Percentiles rank a stretch among this genome's conserved stretches.
These are phyloP conservation scores for Balaenoptera acutorostrata DNA, from an alignment of 2,113 vertebrate species.

Conservation along the genomic window DNA sequence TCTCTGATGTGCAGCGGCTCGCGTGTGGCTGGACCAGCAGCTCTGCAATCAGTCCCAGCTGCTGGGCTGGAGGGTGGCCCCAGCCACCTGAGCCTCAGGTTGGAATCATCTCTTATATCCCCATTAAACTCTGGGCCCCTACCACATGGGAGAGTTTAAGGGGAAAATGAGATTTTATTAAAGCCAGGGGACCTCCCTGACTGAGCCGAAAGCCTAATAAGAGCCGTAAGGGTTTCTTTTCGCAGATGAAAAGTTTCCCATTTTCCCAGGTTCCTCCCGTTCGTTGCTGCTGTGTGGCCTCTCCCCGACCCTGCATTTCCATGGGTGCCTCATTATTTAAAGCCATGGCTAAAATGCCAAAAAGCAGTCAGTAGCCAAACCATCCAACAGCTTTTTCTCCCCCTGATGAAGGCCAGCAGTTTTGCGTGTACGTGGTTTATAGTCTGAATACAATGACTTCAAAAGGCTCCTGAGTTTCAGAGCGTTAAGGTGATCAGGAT, in stretches of 20 bases:
- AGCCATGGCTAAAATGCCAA: conserved; percentile 47
- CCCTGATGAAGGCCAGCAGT: conserved; percentile 32
- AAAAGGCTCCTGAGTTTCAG: conserved; percentile 24
- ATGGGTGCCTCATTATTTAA: conserved; percentile 59
- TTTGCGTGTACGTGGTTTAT: conserved; percentile 35
- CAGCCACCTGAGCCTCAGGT: conserved; percentile 80
- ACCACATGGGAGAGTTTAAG: conserved; percentile 83
- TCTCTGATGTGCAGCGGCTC: conserved; percentile 45
- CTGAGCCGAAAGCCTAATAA: conserved; percentile 75
- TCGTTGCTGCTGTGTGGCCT: conserved; percentile 41
- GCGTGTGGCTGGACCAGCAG: not conserved
- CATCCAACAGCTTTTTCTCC: conserved; percentile 16
- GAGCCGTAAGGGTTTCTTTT: conserved; percentile 76
- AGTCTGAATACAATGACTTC: conserved; percentile 39
- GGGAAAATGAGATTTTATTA: conserved; percentile 83
- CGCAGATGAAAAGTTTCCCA: conserved; percentile 72
- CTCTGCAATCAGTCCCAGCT: conserved; percentile 56
- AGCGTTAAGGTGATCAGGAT: not conserved
- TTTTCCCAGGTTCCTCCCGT: conserved; percentile 71
- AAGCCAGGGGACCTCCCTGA: conserved; percentile 78
- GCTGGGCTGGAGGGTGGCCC: conserved; percentile 21
- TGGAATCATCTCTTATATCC: conserved; percentile 79
- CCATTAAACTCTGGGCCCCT: conserved; percentile 76
- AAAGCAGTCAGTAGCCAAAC: conserved; percentile 56
- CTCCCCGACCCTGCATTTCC: not conserved